Evolutionary conservation across 2,113 vertebrate species (phyloP).

Genomic region (Haemorhous mexicanus): DNA sequence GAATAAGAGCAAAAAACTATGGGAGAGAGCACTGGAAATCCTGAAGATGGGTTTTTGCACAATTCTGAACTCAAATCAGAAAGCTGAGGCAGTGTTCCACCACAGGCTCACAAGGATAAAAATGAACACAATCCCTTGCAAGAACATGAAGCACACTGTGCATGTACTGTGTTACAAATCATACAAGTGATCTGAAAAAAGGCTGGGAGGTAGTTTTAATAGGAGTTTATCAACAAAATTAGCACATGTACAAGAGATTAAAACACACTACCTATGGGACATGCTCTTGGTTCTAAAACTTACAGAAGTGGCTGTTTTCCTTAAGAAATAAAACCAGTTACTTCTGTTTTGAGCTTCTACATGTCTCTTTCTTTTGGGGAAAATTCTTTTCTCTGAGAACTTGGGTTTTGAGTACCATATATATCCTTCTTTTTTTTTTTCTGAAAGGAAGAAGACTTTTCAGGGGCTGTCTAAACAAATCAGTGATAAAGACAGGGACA

Average conservation of each 20-base stretch:
- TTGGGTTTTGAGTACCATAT: background rate
- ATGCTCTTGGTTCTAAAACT: background rate
- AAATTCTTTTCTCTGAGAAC: background rate
- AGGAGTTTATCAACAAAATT: background rate
- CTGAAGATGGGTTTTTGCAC: background rate
- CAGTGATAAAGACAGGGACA: background rate
- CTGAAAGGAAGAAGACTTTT: background rate
- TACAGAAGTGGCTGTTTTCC: background rate
- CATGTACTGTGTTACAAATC: background rate
- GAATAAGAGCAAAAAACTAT: background rate
- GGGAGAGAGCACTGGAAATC: background rate
- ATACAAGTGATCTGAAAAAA: background rate
- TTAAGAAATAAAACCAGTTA: background rate
- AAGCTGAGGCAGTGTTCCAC: background rate
- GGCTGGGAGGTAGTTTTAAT: background rate
- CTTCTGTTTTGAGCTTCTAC: background rate
- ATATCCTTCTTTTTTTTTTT: background rate
- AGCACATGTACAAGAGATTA: background rate
- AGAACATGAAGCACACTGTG: background rate
- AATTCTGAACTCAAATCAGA: background rate
- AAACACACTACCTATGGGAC: background rate
- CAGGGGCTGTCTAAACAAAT: background rate
- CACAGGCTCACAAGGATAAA: background rate
- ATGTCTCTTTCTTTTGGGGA: no score
- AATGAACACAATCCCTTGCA: background rate